These are phyloP conservation scores for Melieria picta DNA, from an alignment of 2,888 invertebrate species.

Conservation along the genomic window DNA sequence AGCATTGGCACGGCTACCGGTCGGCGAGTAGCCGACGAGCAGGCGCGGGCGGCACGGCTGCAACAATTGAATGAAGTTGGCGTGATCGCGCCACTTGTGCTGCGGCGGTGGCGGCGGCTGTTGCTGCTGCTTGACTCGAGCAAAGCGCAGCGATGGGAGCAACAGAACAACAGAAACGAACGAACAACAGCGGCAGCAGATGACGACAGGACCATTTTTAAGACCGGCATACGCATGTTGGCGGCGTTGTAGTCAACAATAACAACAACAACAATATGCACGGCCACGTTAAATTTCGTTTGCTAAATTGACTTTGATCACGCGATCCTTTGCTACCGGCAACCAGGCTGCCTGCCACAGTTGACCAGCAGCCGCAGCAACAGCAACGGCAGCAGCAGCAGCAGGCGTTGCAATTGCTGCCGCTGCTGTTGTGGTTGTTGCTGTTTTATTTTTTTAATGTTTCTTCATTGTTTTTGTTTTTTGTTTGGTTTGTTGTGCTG, in stretches of 20 bases:
- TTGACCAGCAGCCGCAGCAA: not conserved
- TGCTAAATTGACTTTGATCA: slow-evolving; percentile 66
- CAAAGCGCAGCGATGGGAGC: not conserved
- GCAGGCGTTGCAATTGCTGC: not conserved
- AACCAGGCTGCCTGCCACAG: slow-evolving; percentile 12
- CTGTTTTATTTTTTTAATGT: not conserved
- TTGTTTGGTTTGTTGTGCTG: not conserved
- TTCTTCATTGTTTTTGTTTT: not conserved
- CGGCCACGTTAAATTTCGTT: slow-evolving; percentile 44
- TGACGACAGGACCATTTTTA: slow-evolving; percentile 48
- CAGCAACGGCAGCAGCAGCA: not conserved
- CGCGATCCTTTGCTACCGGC: slow-evolving; percentile 57
- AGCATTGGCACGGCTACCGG: slow-evolving; percentile 26
- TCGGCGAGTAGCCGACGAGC: not conserved
- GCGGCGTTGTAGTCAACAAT: slow-evolving; percentile 37
- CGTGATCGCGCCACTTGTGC: not conserved
- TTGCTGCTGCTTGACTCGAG: not conserved
- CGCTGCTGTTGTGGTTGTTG: slow-evolving; percentile 9
- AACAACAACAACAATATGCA: slow-evolving; percentile 29
- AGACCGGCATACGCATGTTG: slow-evolving; percentile 26
- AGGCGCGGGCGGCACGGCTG: no score
- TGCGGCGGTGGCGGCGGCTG: not conserved
- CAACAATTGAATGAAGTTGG: slow-evolving; percentile 4
- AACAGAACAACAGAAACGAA: not conserved
- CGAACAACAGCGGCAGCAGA: slow-evolving; percentile 34